phyloP scores from a whole-genome alignment of 2,797 vertebrate genomes.

The Petrocephalus sullivani region DNA sequence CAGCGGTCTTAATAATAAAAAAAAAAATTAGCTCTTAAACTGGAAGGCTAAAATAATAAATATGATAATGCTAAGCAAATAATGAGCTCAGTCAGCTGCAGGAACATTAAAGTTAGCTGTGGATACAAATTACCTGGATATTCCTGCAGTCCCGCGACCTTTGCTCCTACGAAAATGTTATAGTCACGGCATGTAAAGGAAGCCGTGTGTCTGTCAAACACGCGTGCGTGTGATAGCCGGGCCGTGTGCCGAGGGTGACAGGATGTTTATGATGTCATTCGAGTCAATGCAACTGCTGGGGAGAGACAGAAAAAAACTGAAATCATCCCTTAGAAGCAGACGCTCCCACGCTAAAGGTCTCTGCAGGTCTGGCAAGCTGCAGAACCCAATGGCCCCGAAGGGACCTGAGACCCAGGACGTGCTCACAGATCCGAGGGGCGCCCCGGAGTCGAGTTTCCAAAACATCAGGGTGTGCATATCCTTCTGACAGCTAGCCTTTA shows the following conservation, averaged over 20 bases:
- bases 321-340: constrained; percentile 6
- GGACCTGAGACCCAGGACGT: background rate
- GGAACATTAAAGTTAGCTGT: background rate
- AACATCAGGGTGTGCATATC: background rate
- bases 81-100: background rate
- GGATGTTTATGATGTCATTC: background rate
- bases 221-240: background rate
- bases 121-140: background rate
- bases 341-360: background rate
- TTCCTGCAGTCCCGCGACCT: background rate
- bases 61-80: background rate
- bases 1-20: background rate
- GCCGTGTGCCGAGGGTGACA: background rate
- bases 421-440: background rate
- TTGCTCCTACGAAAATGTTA: background rate
- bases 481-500: background rate
- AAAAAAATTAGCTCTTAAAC: background rate
- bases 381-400: background rate
- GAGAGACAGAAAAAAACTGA: constrained; percentile 10
- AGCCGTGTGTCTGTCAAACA: background rate
- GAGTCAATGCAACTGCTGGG: background rate
- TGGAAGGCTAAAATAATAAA: background rate
- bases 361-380: background rate
- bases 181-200: background rate
- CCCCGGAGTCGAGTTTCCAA: constrained; percentile 2